phyloP scores from a whole-genome alignment of 2,113 vertebrate genomes.

The Lanius collurio region DNA sequence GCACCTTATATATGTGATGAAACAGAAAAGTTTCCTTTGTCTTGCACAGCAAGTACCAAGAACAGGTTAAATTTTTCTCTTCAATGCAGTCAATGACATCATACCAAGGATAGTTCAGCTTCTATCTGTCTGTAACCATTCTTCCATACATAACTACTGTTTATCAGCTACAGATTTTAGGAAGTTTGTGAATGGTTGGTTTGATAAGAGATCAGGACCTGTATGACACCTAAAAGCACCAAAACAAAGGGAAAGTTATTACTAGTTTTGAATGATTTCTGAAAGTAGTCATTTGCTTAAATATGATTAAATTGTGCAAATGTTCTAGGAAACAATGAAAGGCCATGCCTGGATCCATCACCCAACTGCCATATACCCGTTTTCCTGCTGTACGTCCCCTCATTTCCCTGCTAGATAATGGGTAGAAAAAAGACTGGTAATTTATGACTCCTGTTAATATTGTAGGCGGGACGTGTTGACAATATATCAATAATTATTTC shows the following conservation, averaged over 20 bases:
- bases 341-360: neutral
- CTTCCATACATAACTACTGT: neutral
- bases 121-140: neutral
- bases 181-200: neutral
- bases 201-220: neutral
- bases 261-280: neutral
- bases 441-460: conserved; percentile 72
- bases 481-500: conserved; percentile 78
- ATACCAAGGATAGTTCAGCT: neutral
- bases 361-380: neutral
- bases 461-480: conserved; percentile 68
- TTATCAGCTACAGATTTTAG: neutral
- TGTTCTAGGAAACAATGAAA: neutral
- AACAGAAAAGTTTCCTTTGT: neutral
- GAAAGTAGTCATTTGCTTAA: neutral
- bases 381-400: conserved; percentile 3
- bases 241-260: neutral
- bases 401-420: conserved; percentile 1
- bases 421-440: conserved; percentile 38
- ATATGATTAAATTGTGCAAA: neutral
- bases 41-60: neutral
- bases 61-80: neutral
- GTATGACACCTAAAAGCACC: neutral
- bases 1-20: neutral
- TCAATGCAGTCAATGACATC: neutral